A percentile compares a stretch with the other conserved stretches of the same genome.
Conservation (phyloP, 2,888 invertebrate species). For the Cartodere bifasciata region DNA sequence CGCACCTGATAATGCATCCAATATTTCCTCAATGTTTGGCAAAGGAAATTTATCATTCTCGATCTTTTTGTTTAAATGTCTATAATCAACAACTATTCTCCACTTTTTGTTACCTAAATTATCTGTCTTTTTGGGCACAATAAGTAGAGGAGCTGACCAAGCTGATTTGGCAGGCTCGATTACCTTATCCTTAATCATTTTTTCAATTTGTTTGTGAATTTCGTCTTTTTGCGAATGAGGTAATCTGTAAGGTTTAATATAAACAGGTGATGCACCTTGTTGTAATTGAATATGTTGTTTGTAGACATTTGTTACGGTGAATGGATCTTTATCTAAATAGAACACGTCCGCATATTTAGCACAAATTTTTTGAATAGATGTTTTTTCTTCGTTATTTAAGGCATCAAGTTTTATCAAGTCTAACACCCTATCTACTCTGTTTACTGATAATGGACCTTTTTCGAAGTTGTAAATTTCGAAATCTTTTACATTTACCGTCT, state of each 20-base stretch:
- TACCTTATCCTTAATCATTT: conserved; percentile 17
- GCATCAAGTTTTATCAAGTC: conserved; percentile 1
- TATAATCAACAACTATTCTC: too few species aligned
- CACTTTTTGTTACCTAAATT: too few species aligned
- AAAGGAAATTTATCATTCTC: too few species aligned
- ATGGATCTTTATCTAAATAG: conserved; percentile 14
- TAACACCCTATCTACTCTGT: conserved; percentile 4
- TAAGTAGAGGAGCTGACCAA: conserved; percentile 15
- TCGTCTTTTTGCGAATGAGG: conserved; percentile 17
- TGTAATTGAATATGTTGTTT: conserved; percentile 16
- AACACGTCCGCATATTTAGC: conserved; percentile 16
- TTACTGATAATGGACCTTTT: not conserved
- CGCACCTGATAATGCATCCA: too few species aligned
- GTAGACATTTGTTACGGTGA: conserved; percentile 17
- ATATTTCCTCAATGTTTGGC: too few species aligned
- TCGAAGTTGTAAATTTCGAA: conserved; percentile 3
- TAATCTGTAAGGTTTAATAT: conserved; percentile 17
- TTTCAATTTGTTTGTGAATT: conserved; percentile 14
- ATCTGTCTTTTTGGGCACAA: conserved; percentile 6
- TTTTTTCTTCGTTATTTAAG: conserved; percentile 13
- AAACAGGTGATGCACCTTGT: conserved; percentile 12
- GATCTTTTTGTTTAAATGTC: too few species aligned
- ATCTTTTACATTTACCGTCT: conserved; percentile 2
- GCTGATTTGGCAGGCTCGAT: conserved; percentile 16
- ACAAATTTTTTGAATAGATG: conserved; percentile 12